phyloP scores from a whole-genome alignment of 2,888 invertebrate genomes.

The Leptarthrus brevirostris region DNA sequence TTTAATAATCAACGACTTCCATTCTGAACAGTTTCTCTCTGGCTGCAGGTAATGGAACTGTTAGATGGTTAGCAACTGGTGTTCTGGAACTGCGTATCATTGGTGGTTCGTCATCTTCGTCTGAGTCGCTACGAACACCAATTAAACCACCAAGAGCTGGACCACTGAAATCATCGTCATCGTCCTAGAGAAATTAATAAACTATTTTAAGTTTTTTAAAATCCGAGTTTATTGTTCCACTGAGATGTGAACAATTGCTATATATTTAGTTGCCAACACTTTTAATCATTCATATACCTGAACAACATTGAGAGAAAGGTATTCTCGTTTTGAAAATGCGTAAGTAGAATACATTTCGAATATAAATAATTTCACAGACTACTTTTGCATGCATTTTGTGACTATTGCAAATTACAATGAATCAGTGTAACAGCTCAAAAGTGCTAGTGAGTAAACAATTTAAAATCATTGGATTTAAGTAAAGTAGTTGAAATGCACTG shows the following conservation, averaged over 20 bases:
- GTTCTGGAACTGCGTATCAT: slow-evolving; percentile 63
- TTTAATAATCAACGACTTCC: slow-evolving; percentile 71
- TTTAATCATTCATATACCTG: no score
- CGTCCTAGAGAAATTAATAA: slow-evolving; percentile 62
- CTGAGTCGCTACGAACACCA: slow-evolving; percentile 65
- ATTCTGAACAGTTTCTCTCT: slow-evolving; percentile 70
- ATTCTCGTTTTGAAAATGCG: no score
- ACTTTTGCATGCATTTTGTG: no score
- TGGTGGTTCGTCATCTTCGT: slow-evolving; percentile 68
- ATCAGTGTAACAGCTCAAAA: no score
- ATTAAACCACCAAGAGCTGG: slow-evolving; percentile 66
- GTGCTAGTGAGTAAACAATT: no score
- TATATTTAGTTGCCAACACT: no score
- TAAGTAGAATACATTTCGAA: no score
- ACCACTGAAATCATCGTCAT: slow-evolving; percentile 68
- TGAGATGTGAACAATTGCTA: not conserved
- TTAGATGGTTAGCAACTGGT: slow-evolving; percentile 57
- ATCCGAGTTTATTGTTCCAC: not conserved
- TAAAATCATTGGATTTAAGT: no score
- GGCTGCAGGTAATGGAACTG: slow-evolving; percentile 62
- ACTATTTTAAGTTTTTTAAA: not conserved
- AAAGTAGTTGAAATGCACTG: no score
- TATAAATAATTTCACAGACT: no score
- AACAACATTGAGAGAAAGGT: no score
- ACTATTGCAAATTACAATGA: no score